phyloP scores from a whole-genome alignment of 2,113 vertebrate species.

The Chlamydotis undulata region DNA sequence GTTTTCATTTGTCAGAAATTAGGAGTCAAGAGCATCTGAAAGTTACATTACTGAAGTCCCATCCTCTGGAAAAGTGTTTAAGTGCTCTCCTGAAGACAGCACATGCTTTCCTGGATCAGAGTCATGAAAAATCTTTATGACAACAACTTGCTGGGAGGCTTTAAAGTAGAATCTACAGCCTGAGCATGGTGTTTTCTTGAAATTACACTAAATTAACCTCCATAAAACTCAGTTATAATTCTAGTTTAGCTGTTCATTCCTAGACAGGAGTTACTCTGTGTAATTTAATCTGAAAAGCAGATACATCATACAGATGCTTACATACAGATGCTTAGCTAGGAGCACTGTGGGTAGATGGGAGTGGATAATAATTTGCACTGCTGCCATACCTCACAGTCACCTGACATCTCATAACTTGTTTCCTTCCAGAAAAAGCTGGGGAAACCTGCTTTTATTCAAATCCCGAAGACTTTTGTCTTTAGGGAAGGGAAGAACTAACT shows the following conservation, averaged over 20 bases:
- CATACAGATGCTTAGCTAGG: fast-evolving
- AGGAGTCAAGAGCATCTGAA: background rate
- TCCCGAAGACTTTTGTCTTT: background rate
- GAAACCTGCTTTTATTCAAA: background rate
- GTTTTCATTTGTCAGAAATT: background rate
- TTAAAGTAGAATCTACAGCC: background rate
- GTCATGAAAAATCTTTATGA: background rate
- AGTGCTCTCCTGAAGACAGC: background rate
- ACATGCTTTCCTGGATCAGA: background rate
- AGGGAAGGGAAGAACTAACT: background rate
- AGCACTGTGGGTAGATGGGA: background rate
- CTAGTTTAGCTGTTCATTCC: background rate
- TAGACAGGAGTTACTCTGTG: background rate
- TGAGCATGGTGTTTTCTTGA: background rate
- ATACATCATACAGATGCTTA: background rate
- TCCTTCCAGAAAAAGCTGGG: background rate
- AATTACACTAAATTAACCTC: background rate
- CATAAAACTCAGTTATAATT: background rate
- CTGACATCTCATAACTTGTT: background rate
- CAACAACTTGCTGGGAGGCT: background rate
- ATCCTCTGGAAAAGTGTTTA: background rate
- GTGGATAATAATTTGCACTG: background rate
- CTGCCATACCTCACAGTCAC: background rate
- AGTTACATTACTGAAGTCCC: background rate
- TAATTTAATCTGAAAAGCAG: background rate